Conservation (phyloP, 2,797 vertebrate genomes). For the Scarus forsteni region DNA sequence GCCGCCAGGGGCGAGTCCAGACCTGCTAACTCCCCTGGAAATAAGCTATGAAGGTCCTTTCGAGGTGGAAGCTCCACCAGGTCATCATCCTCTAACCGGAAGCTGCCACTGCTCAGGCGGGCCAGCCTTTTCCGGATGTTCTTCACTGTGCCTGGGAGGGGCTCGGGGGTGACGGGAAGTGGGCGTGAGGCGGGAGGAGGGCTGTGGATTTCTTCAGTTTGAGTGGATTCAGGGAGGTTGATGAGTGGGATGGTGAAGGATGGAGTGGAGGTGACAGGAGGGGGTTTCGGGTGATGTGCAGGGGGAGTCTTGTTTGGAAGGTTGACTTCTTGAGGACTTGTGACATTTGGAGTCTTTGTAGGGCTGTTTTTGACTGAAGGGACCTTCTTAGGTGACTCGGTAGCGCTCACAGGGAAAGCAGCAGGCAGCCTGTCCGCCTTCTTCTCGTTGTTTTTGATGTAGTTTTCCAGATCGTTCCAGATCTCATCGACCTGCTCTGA, state of each 20-base stretch:
- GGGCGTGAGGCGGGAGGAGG: conserved; percentile 51
- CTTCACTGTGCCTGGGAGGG: conserved; percentile 81
- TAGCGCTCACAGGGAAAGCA: conserved; percentile 92
- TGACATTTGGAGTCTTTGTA: conserved; percentile 48
- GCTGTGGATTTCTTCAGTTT: conserved; percentile 65
- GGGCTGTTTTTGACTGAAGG: conserved; percentile 58
- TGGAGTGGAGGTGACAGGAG: conserved; percentile 48
- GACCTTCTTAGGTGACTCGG: conserved; percentile 81
- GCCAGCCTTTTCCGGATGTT: conserved; percentile 84
- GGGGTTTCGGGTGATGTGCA: conserved; percentile 53
- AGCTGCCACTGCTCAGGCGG: conserved; percentile 86
- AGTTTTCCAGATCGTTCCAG: conserved; percentile 98
- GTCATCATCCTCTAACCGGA: conserved; percentile 86
- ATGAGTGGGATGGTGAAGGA: conserved; percentile 81
- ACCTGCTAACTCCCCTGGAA: conserved; percentile 84
- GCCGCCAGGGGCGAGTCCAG: conserved; percentile 84
- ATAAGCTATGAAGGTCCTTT: conserved; percentile 81
- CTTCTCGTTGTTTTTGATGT: conserved; percentile 97
- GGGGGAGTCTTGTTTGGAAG: conserved; percentile 55
- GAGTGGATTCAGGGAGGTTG: conserved; percentile 72
- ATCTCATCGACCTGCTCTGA: conserved; percentile 96
- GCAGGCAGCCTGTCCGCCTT: conserved; percentile 92
- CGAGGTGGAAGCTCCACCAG: conserved; percentile 76
- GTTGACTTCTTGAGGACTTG: conserved; percentile 38
- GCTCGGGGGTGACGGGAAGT: conserved; percentile 79